phyloP scores from a whole-genome alignment of 1,140 invertebrate genomes.

The Apis laboriosa region DNA sequence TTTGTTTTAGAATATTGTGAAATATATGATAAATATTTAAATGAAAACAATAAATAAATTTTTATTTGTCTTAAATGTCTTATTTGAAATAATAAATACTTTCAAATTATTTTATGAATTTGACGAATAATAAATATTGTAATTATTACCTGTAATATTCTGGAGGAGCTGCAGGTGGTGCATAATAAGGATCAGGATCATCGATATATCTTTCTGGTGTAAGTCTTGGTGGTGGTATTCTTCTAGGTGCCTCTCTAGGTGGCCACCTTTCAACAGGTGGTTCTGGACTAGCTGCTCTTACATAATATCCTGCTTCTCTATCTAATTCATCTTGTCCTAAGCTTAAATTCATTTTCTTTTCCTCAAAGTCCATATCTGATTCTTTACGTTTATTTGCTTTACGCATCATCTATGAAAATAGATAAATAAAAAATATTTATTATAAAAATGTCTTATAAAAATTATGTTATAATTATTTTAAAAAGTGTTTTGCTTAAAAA shows the following conservation, averaged over 20 bases:
- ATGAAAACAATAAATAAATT: too few species aligned
- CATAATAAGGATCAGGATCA: constrained; percentile 76
- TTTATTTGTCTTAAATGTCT: too few species aligned
- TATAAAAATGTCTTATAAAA: background rate
- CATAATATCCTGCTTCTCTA: constrained; percentile 92
- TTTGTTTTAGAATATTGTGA: background rate
- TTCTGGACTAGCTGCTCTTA: constrained; percentile 82
- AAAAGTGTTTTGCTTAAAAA: background rate
- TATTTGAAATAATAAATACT: background rate
- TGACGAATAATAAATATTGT: background rate
- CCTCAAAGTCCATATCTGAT: constrained; percentile 97
- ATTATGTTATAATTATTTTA: background rate
- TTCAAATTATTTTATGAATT: background rate
- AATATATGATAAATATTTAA: background rate
- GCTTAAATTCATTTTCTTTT: constrained; percentile 96
- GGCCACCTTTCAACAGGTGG: constrained; percentile 77
- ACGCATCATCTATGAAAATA: constrained; percentile 85
- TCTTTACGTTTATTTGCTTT: constrained; percentile 96
- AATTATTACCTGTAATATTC: constrained; percentile 76
- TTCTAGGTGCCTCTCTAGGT: constrained; percentile 64
- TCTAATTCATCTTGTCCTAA: constrained; percentile 92
- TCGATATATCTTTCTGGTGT: constrained; percentile 77
- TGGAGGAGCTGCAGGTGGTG: constrained; percentile 67
- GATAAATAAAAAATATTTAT: background rate
- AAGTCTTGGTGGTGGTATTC: constrained; percentile 72